Base-by-base conservation (phyloP, 1,140 invertebrate genomes). In the Platorchestia sp. region DNA sequence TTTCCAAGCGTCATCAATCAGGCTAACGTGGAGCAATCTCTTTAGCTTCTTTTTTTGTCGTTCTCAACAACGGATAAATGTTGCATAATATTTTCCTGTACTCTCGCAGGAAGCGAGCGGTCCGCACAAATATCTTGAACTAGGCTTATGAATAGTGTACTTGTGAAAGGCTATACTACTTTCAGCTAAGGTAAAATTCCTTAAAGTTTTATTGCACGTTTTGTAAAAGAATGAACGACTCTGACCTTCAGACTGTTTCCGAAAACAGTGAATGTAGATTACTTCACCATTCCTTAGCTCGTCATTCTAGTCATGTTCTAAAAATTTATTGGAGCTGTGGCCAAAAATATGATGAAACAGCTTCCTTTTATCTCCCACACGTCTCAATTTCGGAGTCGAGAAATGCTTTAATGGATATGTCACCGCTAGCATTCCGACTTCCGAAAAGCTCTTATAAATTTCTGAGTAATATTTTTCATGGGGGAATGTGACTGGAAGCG, bases 401-500 rank as follows among this genome's bases (percentile, higher is more conserved):
- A 42, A 90, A 90, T 3, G 44, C 87, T 90, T 90, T 90, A 90
- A 90, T 90, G 87, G 87, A 43, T 90, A 42, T 41, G 41, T 42
- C 44, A 43, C 44, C 45, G 43, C 36, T 45, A 47, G 10, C 41
- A 89, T 93, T 93, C 47, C 44, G 91, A 47, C 43, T 93, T 10
- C 91, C 45, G 91, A 45, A 93, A 93, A 40, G 91, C 45, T 45
- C 7, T 42, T 45, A 93, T 93, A 93, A 44, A 93, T 93, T 93
- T 93, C 16, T 93, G 45, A 44, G 40, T 10, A 47, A 93, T 93
- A 93, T 93, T 45, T 93, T 44, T 45, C 91, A 3, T 47, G 41
- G 43, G 45, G 43, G 47, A 45, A 93, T 93, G 91, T 93, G 91
- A 93, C 91, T 93, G 91, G 91, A 45, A 93, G 91, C 91, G 91